phyloP scores from a whole-genome alignment of 2,888 invertebrate genomes.

The Choristoneura rosaceana region DNA sequence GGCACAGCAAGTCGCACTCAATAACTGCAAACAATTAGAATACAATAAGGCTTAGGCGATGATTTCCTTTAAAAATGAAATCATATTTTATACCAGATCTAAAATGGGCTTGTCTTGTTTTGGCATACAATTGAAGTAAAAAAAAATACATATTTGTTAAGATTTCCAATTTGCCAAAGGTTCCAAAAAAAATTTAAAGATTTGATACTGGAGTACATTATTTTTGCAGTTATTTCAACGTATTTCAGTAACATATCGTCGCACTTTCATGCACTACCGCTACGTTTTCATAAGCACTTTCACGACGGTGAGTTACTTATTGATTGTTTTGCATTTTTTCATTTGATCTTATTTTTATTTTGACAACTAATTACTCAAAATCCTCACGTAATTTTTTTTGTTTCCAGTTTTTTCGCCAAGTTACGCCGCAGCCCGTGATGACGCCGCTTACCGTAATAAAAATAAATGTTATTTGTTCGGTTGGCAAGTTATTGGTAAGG shows the following conservation, averaged over 20 bases:
- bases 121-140: no score
- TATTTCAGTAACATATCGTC: conserved; percentile 22
- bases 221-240: conserved; percentile 25
- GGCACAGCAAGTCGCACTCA: conserved; percentile 19
- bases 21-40: background rate
- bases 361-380: background rate
- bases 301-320: conserved; percentile 63
- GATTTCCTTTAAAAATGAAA: no score
- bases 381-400: conserved; percentile 29
- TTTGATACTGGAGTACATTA: background rate
- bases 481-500: conserved; percentile 14
- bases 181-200: background rate
- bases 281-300: conserved; percentile 46
- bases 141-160: no score
- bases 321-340: conserved; percentile 22
- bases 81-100: no score
- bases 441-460: conserved; percentile 13
- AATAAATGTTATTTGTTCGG: conserved; percentile 7
- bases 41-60: no score
- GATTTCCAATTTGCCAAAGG: background rate
- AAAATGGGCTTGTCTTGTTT: no score
- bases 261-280: conserved; percentile 46
- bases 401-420: conserved; percentile 79
- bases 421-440: conserved; percentile 75
- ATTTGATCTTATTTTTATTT: background rate